Evolutionary conservation across 2,113 vertebrate genomes (phyloP).

Genomic region (Lepus timidus): DNA sequence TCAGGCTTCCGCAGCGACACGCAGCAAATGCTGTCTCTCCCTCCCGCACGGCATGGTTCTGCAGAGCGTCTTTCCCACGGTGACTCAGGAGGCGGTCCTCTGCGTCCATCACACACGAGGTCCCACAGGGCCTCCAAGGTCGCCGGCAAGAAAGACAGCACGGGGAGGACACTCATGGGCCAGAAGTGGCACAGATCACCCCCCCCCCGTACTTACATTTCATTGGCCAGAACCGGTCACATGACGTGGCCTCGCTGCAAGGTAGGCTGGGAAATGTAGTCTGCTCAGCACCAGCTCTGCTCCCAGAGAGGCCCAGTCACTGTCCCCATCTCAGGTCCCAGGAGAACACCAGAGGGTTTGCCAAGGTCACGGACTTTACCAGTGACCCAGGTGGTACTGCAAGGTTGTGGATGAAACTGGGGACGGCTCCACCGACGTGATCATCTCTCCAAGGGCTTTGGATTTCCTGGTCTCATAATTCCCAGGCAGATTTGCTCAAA

Average conservation of each 20-base stretch:
- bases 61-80: neutral
- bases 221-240: neutral
- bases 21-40: too few relatives aligned
- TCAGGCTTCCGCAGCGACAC: too few relatives aligned
- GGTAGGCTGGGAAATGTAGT: neutral
- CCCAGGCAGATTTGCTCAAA: neutral
- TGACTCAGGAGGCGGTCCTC: neutral
- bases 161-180: neutral
- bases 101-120: neutral
- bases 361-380: neutral
- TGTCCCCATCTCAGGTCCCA: neutral
- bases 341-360: neutral
- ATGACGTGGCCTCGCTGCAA: neutral
- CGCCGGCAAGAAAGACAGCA: too few relatives aligned
- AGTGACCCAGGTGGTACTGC: neutral
- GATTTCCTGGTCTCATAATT: neutral
- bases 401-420: neutral
- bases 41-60: neutral
- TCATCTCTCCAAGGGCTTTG: neutral
- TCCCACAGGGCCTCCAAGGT: neutral
- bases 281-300: neutral
- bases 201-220: neutral
- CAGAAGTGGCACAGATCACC: neutral
- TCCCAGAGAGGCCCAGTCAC: neutral
- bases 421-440: too few relatives aligned